Conservation (phyloP, 2,888 invertebrate genomes). For the Ornithoptera alexandrae region DNA sequence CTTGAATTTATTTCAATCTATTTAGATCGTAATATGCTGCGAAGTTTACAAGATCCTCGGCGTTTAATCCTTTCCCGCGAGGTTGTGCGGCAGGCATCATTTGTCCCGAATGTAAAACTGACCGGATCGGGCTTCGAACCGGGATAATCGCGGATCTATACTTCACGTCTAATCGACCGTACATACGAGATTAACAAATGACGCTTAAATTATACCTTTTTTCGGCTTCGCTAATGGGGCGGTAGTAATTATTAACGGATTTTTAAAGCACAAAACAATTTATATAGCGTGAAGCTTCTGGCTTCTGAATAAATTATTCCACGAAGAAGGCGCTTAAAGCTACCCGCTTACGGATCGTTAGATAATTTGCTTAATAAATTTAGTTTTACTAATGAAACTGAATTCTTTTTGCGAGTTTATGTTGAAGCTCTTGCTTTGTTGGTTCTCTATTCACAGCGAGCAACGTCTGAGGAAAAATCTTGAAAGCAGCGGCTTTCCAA, state of each 20-base stretch:
- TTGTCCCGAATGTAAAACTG: constrained; percentile 28
- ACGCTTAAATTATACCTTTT: constrained; percentile 76
- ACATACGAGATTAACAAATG: constrained; percentile 72
- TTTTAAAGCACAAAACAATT: constrained; percentile 58
- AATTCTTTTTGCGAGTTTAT: not conserved
- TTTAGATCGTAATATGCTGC: not conserved
- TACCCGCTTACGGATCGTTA: constrained; percentile 17
- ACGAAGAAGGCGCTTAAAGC: constrained; percentile 8
- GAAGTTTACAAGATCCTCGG: not conserved
- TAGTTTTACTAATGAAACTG: not conserved
- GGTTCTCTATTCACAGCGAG: no score
- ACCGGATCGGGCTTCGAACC: constrained; percentile 28
- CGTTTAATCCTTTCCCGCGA: constrained; percentile 10
- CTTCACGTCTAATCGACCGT: constrained; percentile 65
- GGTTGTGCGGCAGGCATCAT: constrained; percentile 13
- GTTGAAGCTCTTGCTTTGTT: not conserved
- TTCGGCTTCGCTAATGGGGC: constrained; percentile 74
- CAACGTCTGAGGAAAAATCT: no score
- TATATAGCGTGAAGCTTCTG: constrained; percentile 56
- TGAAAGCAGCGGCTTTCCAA: no score
- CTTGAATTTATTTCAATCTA: not conserved
- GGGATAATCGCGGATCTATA: constrained; percentile 36
- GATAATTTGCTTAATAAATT: not conserved
- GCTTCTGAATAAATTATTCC: constrained; percentile 59
- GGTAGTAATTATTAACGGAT: constrained; percentile 65